Evolutionary conservation across 2,888 invertebrate species (phyloP), one percentile per base, ranked within the genome.

Genomic region (Zaprionus bogoriensis): DNA sequence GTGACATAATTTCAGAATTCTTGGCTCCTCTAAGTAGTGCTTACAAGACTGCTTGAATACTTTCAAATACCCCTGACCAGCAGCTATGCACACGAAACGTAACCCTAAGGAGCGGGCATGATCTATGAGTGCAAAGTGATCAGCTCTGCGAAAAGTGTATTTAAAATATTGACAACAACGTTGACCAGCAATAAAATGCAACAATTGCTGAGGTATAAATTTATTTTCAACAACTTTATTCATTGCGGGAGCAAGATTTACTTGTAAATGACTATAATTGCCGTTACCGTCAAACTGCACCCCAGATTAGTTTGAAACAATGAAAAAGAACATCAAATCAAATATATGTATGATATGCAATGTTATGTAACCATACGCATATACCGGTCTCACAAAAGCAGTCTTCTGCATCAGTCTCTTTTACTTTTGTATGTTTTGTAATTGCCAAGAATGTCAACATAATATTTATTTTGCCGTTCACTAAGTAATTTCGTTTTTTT

Each of bases 161-260:
- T 80, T 36, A 32, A 82, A 74, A 44, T 67, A 63, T 38, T 80
- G 84, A 12, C 81, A 82, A 9, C 81, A 82, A 3, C 81, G 77
- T 0, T 68, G 51, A 1, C 81, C 81, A 42, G 74, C 87, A 36
- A 83, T 53, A 46, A 82, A 82, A 54, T 74, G 77, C 1, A 86
- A 45, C 42, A 82, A 17, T 60, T 82, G 81, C 45, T 84, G 76
- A 0, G 70, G 68, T 9, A 86, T 66, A 14, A 61, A 82, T 41
- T 47, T 73, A 1, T 42, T 51, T 39, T 47, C 51, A n/a, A 79
- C 54, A 2, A 58, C 14, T 42, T 64, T 52, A 23, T 80, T 73
- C 79, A 80, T 75, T 20, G 3, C 5, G 12, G 5, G 2, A 44
- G 6, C n/a, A 22, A 7, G 5, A 6, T 4, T 3, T 9, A 22